Evolutionary conservation across 2,797 vertebrate genomes (phyloP).

Genomic region (Poecilia gillii): DNA sequence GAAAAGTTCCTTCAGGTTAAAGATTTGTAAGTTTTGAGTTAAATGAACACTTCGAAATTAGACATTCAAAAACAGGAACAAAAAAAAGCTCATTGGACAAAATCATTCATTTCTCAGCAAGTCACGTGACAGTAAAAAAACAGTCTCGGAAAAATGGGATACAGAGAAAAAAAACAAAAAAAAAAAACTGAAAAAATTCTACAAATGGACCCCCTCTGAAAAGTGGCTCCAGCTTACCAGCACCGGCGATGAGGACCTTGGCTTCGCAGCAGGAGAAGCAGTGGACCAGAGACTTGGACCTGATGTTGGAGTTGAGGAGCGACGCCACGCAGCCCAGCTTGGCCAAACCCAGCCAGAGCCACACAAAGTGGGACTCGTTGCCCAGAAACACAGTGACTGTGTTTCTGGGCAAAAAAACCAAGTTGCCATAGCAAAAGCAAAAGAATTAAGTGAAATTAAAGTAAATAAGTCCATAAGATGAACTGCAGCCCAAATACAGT

Average conservation of each 20-base stretch:
- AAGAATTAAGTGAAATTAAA: too few species aligned
- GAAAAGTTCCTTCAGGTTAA: too few species aligned
- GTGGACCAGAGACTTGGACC: slow-evolving; percentile 83
- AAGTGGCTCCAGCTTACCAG: slow-evolving; percentile 74
- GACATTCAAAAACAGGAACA: neutral
- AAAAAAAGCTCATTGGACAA: neutral
- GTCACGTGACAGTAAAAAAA: neutral
- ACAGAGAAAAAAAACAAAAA: neutral
- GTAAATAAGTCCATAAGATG: too few species aligned
- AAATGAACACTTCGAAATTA: neutral
- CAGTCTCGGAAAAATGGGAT: neutral
- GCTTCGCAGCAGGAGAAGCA: slow-evolving; percentile 85
- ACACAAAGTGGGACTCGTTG: slow-evolving; percentile 84
- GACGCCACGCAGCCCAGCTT: slow-evolving; percentile 86
- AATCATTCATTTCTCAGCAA: neutral
- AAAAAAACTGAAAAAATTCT: neutral
- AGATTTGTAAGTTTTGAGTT: too few species aligned
- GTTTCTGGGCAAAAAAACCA: slow-evolving; percentile 38
- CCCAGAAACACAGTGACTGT: slow-evolving; percentile 84
- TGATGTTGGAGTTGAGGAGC: slow-evolving; percentile 86
- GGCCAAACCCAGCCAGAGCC: slow-evolving; percentile 83
- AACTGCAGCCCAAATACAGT: too few species aligned
- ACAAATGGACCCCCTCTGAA: neutral
- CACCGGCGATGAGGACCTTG: slow-evolving; percentile 79
- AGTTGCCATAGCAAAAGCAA: too few species aligned